Evolutionary conservation across 2,888 invertebrate species (phyloP), one percentile per base, ranked within the genome.

Genomic region (Aspidiotus rigidus): DNA sequence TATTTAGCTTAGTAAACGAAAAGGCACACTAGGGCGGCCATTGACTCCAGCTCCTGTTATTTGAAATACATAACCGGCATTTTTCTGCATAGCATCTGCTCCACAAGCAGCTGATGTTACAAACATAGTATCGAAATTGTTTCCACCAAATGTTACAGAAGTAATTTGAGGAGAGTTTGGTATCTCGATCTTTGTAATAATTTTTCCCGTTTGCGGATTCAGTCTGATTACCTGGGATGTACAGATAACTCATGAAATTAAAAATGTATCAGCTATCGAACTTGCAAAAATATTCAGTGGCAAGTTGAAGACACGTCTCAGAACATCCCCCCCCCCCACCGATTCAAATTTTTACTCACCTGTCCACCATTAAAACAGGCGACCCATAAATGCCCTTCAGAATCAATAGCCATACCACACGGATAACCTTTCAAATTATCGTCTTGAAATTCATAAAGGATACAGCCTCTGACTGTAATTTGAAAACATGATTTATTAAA

Each of bases 91-190:
- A 28, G 11, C 40, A 41, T 67, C 44, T 28, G 39, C 5, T 11
- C 60, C 28, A 17, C 16, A 60, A 7, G 41, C 28, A 15, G 67
- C 67, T 15, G 56, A 56, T 7, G 59, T 49, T 28, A 67, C 60
- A 17, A 56, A 67, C 15, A 67, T 16, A 60, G 59, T 42, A 15
- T 67, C 67, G 11, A 59, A 60, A 67, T 67, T 67, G 49, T 57
- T 9, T 60, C 67, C 67, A 39, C 67, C 67, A 15, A 67, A 67
- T 9, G 49, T 40, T 10, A 67, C 44, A 0, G 67, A 67, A 10
- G 67, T 67, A 28, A 67, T 60, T 60, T 67, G 67, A 44, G 67
- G 60, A 39, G 59, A 67, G 28, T 60, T n/a, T 9, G 67, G 67
- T 49, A 67, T 60, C 60, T 67, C 67, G 9, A 67, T 67, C 59